Base-by-base conservation (phyloP, 2,888 invertebrate genomes). In the Eupithecia subfuscata region DNA sequence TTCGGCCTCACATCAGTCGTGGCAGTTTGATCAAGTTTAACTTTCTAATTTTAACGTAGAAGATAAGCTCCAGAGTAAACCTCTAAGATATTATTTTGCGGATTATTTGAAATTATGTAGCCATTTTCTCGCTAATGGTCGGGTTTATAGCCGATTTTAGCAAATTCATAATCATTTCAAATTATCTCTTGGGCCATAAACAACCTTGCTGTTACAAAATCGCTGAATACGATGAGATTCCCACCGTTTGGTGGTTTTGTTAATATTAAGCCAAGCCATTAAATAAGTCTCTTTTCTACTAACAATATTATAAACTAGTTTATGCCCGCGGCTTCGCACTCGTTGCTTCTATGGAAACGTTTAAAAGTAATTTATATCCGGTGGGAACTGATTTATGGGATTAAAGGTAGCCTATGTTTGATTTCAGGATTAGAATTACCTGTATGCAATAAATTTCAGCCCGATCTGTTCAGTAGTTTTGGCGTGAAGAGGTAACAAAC, bases 31-130 rank as follows among this genome's bases (percentile, higher is more conserved):
- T 68, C 43, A 7, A 68, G 68, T 68, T 43, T 43, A 68, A 43
- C 68, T 68, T 68, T 45, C 9, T n/a, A 43, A 68, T 68, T 43
- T 45, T 25, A 45, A 68, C 68, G 22, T 40, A 22, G 22, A 81
- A 84, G 82, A 83, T 84, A 80, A 80, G 75, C 79, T 70, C 72
- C 75, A 77, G 82, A 79, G 79, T 79, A 77, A 79, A 74, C 78
- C 69, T 76, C 73, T 48, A 60, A 73, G 81, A 79, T 78, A 81
- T 81, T 78, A 80, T 78, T 81, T 79, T 67, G 71, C 60, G 78
- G 79, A 79, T 81, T 80, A 79, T 79, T 75, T 70, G 71, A 78
- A 81, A 78, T 81, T 79, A 81, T 80, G 81, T 78, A 75, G 80
- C 80, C 77, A 81, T 80, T 80, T 79, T 78, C 78, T 60, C 56